Percentiles rank a stretch among this genome's conserved stretches.
Conservation (phyloP, 2,797 vertebrate species). For the Xenops minutus region DNA sequence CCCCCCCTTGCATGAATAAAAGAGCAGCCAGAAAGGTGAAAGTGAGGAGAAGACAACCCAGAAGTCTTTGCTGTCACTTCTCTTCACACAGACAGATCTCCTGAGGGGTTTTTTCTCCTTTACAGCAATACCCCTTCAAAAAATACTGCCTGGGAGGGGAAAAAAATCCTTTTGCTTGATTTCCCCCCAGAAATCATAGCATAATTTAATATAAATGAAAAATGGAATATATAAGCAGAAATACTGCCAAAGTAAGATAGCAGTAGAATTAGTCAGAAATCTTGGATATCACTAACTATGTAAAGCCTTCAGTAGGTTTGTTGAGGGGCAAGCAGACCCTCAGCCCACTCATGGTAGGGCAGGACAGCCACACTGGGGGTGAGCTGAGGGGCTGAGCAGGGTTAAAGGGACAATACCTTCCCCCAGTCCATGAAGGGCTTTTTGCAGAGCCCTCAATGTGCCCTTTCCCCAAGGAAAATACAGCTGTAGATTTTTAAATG, state of each 20-base stretch:
- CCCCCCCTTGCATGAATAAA: neutral
- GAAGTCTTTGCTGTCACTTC: neutral
- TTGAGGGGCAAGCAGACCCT: neutral
- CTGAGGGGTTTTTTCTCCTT: neutral
- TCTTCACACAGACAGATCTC: neutral
- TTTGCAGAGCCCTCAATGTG: neutral
- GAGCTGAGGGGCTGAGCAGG: neutral
- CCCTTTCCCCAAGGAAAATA: neutral
- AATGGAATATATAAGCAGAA: neutral
- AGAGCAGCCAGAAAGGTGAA: neutral
- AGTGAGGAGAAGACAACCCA: neutral
- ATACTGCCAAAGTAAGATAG: neutral
- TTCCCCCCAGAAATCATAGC: neutral
- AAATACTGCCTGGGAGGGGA: neutral
- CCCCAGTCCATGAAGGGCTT: neutral
- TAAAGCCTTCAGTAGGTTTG: neutral
- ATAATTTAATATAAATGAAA: neutral
- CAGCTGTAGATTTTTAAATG: neutral
- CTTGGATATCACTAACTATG: neutral
- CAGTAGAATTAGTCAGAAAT: neutral
- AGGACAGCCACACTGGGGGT: neutral
- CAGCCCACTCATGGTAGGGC: accelerated
- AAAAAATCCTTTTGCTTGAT: neutral
- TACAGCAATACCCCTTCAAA: neutral
- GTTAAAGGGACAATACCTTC: neutral